Evolutionary conservation across 2,113 vertebrate genomes (phyloP), one percentile per base, ranked within the genome.

Genomic region (Caretta caretta): DNA sequence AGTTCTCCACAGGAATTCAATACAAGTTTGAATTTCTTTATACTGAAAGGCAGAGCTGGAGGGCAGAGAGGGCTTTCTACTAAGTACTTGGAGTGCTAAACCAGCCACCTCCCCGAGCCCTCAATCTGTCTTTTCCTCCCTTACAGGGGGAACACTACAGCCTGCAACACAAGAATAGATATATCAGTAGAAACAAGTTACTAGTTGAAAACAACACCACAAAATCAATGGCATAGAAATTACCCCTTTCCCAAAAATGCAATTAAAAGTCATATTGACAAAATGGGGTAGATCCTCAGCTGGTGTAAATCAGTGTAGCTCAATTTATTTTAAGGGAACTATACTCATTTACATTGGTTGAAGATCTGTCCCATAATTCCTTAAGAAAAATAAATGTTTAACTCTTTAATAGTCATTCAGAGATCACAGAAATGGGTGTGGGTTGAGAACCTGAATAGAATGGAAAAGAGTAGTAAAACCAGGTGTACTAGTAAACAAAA

Each of bases 221-320:
- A 97, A 95, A 97, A 97, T 96, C 96, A 95, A 89, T 95, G 95
- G 94, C 96, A 96, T 97, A 91, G 53, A 96, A 96, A 87, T 93
- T 92, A 96, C 5, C 57, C 93, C 90, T 48, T 96, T 95, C 97
- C 94, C 93, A 97, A 97, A 97, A 94, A 96, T 96, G 97, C 94
- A 94, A 92, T 96, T 50, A 93, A 96, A 97, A 96, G 92, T 97
- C 97, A 98, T 97, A 97, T 96, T 97, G 95, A 96, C 97, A 98
- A 91, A 94, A 95, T 97, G 96, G 96, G 96, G 93, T 97, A 96
- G 96, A 96, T 97, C 96, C 96, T 97, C 96, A 97, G 92, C 95
- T 97, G 96, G 96, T 94, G 95, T 97, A 97, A 97, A 97, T 95
- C 93, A 96, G 94, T 24, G 69, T 97, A 46, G 27, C 22, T 79